Evolutionary conservation across 2,113 vertebrate species (phyloP).

Genomic region (Chaetops frenatus): DNA sequence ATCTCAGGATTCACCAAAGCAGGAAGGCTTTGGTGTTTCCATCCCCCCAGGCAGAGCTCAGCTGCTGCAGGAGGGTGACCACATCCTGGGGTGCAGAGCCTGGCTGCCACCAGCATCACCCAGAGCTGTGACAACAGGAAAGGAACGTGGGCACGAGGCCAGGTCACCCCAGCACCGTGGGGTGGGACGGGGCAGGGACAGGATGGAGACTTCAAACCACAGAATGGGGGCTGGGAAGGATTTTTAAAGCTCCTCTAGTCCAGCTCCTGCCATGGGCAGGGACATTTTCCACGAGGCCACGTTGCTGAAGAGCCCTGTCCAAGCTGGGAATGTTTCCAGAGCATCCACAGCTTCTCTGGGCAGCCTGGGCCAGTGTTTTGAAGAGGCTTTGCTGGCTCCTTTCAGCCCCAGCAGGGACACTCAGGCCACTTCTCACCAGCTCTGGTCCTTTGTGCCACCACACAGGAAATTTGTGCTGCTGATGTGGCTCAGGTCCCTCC

Average conservation of each 20-base stretch:
- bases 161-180: rapidly evolving
- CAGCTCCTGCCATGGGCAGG: not conserved
- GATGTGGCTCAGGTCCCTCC: rapidly evolving
- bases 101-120: rapidly evolving
- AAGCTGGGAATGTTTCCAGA: not conserved
- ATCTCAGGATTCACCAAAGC: not conserved
- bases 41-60: not conserved
- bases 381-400: not conserved
- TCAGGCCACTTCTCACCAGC: not conserved
- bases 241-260: not conserved
- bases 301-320: not conserved
- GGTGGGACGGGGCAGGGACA: rapidly evolving
- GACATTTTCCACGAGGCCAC: not conserved
- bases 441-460: rapidly evolving
- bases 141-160: rapidly evolving
- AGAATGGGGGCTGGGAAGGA: not conserved
- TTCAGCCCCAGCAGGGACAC: not conserved
- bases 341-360: not conserved
- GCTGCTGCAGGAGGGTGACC: not conserved
- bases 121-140: not conserved
- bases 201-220: not conserved
- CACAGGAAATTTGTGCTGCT: rapidly evolving
- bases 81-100: not conserved
- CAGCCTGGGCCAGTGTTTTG: not conserved
- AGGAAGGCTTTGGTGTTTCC: not conserved